phyloP scores from a whole-genome alignment of 2,888 invertebrate species.

The Campopleginae sp. region DNA sequence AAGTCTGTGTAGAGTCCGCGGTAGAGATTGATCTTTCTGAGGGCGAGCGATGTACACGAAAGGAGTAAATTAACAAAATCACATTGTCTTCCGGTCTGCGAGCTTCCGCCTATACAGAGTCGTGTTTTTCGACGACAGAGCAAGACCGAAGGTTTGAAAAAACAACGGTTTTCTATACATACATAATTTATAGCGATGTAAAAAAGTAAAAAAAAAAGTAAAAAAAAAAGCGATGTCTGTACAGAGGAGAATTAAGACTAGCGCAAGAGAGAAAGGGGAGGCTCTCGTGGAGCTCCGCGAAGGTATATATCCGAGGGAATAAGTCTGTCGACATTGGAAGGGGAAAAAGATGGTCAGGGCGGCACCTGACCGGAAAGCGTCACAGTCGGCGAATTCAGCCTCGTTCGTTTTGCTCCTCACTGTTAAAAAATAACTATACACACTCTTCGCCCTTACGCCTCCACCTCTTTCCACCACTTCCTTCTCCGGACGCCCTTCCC shows the following conservation, averaged over 20 bases:
- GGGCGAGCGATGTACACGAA: conserved; percentile 1
- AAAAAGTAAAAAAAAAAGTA: background rate
- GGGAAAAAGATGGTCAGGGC: conserved; percentile 79
- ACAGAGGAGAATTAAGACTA: conserved; percentile 27
- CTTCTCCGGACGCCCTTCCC: conserved; percentile 53
- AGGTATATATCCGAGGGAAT: conserved; percentile 48
- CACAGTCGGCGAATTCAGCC: conserved; percentile 82
- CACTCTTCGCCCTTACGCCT: conserved; percentile 49
- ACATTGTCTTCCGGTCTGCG: conserved; percentile 58
- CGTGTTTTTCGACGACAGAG: conserved; percentile 57
- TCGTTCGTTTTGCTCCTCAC: conserved; percentile 75
- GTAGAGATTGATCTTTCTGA: conserved; percentile 7
- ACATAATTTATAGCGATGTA: conserved; percentile 15
- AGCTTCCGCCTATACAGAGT: conserved; percentile 6
- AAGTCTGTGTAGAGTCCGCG: background rate
- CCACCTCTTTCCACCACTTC: conserved; percentile 61
- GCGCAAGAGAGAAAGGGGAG: conserved; percentile 45
- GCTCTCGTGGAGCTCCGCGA: conserved; percentile 24
- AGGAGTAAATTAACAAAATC: conserved; percentile 35
- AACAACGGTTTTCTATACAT: conserved; percentile 22
- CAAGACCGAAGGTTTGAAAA: background rate
- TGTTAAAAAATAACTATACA: conserved; percentile 46
- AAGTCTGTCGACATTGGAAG: conserved; percentile 71
- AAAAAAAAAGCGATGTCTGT: conserved; percentile 22
- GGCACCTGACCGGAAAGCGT: conserved; percentile 84